Percentiles rank a stretch among this genome's conserved stretches.
Evolutionary conservation across 1,140 invertebrate genomes (phyloP).

Genomic region (Tetramorium alpestre): DNA sequence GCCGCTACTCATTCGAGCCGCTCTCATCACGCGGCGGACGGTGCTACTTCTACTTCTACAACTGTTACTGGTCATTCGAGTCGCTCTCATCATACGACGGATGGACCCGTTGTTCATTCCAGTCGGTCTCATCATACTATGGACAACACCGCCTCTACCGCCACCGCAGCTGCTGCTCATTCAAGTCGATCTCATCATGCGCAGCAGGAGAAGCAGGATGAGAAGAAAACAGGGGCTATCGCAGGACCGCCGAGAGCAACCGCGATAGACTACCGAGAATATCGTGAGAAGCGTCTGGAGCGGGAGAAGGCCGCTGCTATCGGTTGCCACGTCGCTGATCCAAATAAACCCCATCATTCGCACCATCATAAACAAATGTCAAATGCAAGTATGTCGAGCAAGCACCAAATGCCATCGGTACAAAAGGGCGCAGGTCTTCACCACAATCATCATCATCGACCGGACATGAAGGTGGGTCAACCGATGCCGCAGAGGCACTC

Average conservation of each 20-base stretch:
- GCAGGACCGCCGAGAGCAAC: conserved; percentile 64
- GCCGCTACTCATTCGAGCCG: conserved; percentile 17
- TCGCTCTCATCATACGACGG: conserved; percentile 20
- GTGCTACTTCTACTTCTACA: neutral
- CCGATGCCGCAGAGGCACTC: conserved; percentile 77
- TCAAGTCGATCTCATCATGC: conserved; percentile 71
- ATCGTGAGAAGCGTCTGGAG: conserved; percentile 85
- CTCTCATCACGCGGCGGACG: conserved; percentile 70
- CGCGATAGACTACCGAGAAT: conserved; percentile 84
- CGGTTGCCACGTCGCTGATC: conserved; percentile 59
- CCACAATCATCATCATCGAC: conserved; percentile 82
- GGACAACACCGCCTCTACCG: neutral
- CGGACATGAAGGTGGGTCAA: conserved; percentile 78
- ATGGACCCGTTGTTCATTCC: neutral
- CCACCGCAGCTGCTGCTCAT: neutral
- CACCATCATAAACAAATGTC: conserved; percentile 77
- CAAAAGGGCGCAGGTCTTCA: conserved; percentile 75
- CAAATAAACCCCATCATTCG: conserved; percentile 77
- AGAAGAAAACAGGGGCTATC: conserved; percentile 77
- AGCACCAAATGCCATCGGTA: conserved; percentile 75
- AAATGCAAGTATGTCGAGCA: conserved; percentile 66
- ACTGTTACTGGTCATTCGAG: neutral
- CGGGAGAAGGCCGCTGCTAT: conserved; percentile 71
- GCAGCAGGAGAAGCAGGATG: conserved; percentile 75
- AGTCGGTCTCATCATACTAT: neutral